phyloP scores from a whole-genome alignment of 2,888 invertebrate genomes.

The Drosophila mimetica region DNA sequence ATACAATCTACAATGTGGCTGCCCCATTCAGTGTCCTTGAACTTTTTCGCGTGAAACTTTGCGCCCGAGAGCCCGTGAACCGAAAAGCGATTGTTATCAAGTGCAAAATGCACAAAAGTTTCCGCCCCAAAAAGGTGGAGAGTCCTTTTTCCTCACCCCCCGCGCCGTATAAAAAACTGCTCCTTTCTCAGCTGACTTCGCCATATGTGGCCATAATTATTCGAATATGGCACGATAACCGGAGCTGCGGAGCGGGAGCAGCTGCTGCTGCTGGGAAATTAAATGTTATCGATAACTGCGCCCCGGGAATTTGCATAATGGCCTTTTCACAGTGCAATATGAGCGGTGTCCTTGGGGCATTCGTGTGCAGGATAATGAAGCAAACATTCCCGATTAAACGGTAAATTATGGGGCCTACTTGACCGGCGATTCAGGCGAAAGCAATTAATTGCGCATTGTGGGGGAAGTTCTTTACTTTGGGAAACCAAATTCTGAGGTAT shows the following conservation, averaged over 20 bases:
- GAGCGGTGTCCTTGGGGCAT: conserved; percentile 16
- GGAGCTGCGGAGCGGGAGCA: conserved; percentile 18
- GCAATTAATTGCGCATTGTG: neutral
- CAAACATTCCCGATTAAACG: conserved; percentile 22
- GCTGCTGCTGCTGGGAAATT: conserved; percentile 29
- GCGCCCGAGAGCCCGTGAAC: conserved; percentile 11
- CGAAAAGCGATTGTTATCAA: conserved; percentile 68
- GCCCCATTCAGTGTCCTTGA: conserved; percentile 60
- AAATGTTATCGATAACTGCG: conserved; percentile 58
- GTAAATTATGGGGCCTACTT: conserved; percentile 20
- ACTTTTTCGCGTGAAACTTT: conserved; percentile 60
- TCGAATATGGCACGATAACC: conserved; percentile 68
- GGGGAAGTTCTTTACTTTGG: neutral
- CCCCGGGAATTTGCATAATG: conserved; percentile 47
- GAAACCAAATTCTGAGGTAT: too few species aligned
- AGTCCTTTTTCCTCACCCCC: neutral
- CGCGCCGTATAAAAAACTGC: conserved; percentile 47
- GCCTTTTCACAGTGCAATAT: conserved; percentile 29
- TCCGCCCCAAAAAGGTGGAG: conserved; percentile 26
- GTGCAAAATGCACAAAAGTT: conserved; percentile 68
- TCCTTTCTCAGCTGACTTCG: conserved; percentile 54
- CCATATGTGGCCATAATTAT: conserved; percentile 74
- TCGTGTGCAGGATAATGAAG: conserved; percentile 33
- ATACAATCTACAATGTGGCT: conserved; percentile 11
- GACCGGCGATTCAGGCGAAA: conserved; percentile 5